phyloP scores from a whole-genome alignment of 2,888 invertebrate genomes.

The Anorthoa munda region DNA sequence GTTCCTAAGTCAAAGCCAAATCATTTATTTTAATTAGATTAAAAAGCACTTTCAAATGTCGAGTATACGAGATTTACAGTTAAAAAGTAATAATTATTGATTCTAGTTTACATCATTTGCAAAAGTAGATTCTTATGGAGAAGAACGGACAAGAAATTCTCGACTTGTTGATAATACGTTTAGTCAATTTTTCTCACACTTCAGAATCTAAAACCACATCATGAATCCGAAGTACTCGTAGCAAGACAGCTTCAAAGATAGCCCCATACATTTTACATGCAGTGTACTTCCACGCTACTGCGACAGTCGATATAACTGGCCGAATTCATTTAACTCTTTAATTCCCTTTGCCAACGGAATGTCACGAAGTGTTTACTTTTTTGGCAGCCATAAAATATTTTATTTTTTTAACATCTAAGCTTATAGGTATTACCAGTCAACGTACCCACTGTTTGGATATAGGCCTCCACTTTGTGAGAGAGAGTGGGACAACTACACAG shows the following conservation, averaged over 20 bases:
- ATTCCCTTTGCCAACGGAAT: neutral
- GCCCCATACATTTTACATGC: constrained; percentile 54
- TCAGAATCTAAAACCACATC: neutral
- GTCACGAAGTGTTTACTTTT: constrained; percentile 20
- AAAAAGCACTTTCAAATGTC: no score
- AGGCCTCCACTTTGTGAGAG: no score
- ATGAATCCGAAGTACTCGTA: neutral
- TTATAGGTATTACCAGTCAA: no score
- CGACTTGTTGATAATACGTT: neutral
- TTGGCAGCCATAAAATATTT: neutral
- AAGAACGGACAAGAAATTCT: no score
- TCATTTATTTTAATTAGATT: no score
- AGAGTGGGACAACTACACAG: no score
- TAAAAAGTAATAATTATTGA: no score
- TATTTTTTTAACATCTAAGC: neutral
- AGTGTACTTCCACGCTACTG: constrained; percentile 40
- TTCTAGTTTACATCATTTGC: constrained; percentile 27
- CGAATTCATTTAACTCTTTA: constrained; percentile 48
- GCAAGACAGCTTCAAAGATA: constrained; percentile 32
- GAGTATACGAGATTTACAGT: no score
- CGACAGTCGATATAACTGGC: constrained; percentile 60
- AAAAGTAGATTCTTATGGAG: no score
- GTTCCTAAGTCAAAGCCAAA: neutral
- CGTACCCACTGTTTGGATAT: no score
- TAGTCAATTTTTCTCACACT: no score